Conservation (phyloP, 2,797 vertebrate species). For the Cheirogaleus major region DNA sequence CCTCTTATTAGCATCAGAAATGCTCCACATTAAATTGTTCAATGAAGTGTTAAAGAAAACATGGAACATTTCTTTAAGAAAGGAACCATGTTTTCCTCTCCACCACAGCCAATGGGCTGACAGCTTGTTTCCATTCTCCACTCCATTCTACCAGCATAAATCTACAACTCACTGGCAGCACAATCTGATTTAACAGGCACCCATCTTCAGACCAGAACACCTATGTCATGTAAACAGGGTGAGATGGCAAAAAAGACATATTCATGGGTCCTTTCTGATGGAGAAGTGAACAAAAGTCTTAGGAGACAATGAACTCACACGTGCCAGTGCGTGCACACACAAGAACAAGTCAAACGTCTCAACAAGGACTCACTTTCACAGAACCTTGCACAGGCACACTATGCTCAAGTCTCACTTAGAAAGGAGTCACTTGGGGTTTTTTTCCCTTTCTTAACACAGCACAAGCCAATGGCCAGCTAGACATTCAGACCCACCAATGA, state of each 20-base stretch:
- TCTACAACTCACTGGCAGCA: constrained; percentile 37
- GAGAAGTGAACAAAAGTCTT: constrained; percentile 63
- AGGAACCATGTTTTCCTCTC: constrained; percentile 71
- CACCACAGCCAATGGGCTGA: constrained; percentile 58
- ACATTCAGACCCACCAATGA: constrained; percentile 84
- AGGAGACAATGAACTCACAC: constrained; percentile 78
- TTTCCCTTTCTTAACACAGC: constrained; percentile 80
- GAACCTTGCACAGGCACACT: constrained; percentile 84
- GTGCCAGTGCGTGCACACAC: constrained; percentile 78
- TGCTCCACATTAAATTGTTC: constrained; percentile 69
- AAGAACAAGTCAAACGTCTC: constrained; percentile 81
- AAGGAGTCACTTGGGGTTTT: constrained; percentile 79
- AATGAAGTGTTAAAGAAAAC: constrained; percentile 72
- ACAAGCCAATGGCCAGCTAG: constrained; percentile 83
- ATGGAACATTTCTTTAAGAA: constrained; percentile 62
- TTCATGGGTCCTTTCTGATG: constrained; percentile 36
- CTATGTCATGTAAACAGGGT: constrained; percentile 52
- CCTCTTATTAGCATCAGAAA: constrained; percentile 73
- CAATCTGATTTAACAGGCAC: constrained; percentile 62
- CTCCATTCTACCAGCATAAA: constrained; percentile 35
- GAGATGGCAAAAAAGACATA: constrained; percentile 58
- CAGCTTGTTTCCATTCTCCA: constrained; percentile 58
- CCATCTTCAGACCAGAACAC: constrained; percentile 57
- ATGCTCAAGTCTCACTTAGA: constrained; percentile 81
- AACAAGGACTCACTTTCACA: constrained; percentile 84